Conservation (phyloP, 2,888 invertebrate genomes). For the Fragum sueziense region DNA sequence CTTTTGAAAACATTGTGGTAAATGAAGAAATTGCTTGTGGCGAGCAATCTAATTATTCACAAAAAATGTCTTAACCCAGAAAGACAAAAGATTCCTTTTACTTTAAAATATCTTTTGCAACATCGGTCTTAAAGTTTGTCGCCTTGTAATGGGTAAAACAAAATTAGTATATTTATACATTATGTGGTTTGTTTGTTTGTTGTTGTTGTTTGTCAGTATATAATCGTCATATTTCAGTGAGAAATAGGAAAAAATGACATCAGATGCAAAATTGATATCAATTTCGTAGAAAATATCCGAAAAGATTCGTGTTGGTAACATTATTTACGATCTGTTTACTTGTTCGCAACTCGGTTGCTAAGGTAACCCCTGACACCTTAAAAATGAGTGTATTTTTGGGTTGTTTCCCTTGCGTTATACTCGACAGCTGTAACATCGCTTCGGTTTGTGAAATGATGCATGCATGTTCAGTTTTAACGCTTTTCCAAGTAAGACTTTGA, state of each 20-base stretch:
- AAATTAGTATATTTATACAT: background rate
- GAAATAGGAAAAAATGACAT: no score
- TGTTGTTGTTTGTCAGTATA: no score
- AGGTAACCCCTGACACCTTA: constrained; percentile 11
- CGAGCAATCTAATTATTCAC: background rate
- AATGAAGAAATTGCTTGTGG: background rate
- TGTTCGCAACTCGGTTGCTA: background rate
- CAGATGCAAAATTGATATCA: no score
- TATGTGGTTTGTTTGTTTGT: background rate
- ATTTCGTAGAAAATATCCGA: no score
- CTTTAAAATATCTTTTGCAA: no score
- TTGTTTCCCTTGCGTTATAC: background rate
- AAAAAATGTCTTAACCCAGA: background rate
- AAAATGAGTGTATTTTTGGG: background rate
- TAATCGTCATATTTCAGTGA: no score
- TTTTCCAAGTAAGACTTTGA: background rate
- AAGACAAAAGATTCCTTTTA: background rate
- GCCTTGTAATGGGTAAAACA: background rate
- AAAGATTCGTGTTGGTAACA: no score
- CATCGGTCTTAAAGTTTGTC: background rate
- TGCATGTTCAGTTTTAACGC: background rate
- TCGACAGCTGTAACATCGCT: background rate
- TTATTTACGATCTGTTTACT: background rate
- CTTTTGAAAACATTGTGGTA: background rate
- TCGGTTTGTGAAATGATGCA: background rate